These are phyloP conservation scores for Eolophus roseicapilla DNA, from an alignment of 2,113 vertebrate genomes.

Conservation along the genomic window DNA sequence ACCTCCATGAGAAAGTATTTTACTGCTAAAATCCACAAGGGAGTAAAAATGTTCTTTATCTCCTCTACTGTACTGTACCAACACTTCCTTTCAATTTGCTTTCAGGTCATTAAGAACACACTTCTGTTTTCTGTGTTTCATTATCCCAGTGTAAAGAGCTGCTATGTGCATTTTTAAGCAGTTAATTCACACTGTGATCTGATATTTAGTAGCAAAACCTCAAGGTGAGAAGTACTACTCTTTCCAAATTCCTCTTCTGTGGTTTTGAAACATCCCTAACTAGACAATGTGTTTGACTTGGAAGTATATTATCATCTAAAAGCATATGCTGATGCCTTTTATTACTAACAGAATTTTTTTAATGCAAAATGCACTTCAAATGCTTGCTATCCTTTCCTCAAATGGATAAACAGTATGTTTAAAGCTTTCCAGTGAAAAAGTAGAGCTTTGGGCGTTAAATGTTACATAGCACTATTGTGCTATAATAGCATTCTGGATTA, in stretches of 20 bases:
- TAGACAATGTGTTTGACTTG: background rate
- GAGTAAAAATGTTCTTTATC: background rate
- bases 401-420: background rate
- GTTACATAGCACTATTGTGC: fast-evolving
- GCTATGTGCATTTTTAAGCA: background rate
- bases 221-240: background rate
- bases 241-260: background rate
- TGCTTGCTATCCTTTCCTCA: background rate
- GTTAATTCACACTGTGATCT: background rate
- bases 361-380: background rate
- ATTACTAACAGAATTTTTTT: background rate
- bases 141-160: background rate
- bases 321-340: background rate
- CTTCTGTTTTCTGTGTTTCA: background rate
- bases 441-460: background rate
- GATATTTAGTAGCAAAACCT: background rate
- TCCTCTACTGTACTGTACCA: background rate
- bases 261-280: background rate
- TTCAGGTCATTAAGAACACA: background rate
- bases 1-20: background rate
- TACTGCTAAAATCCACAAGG: background rate
- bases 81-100: background rate
- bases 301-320: background rate
- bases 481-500: background rate
- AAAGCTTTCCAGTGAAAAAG: background rate